phyloP scores from a whole-genome alignment of 2,888 invertebrate species.

The Drosophila pseudotakahashii region DNA sequence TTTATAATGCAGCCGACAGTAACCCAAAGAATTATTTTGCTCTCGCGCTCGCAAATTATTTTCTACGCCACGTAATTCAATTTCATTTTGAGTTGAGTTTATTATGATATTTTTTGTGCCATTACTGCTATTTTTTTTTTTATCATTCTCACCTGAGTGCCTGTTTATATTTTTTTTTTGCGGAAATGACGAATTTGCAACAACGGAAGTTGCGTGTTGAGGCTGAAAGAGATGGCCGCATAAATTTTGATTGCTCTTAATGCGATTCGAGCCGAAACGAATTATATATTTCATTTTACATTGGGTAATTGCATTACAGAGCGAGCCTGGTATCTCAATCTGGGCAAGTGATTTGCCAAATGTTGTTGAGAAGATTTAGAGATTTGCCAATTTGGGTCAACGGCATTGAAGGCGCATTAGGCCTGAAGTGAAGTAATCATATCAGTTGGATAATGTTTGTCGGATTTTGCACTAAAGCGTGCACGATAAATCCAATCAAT shows the following conservation, averaged over 20 bases:
- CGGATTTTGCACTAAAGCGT: background rate
- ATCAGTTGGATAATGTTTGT: constrained; percentile 20
- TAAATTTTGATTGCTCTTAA: constrained; percentile 62
- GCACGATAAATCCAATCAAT: constrained; percentile 21
- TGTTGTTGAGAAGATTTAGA: constrained; percentile 29
- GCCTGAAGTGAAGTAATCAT: constrained; percentile 22
- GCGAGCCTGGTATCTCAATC: constrained; percentile 20
- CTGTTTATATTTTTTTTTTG: constrained; percentile 39
- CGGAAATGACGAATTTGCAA: constrained; percentile 73
- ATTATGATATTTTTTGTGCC: constrained; percentile 16
- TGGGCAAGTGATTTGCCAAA: constrained; percentile 37
- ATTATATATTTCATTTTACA: constrained; percentile 47
- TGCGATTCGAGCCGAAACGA: constrained; percentile 55
- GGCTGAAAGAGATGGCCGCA: constrained; percentile 30
- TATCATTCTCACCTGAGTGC: constrained; percentile 63
- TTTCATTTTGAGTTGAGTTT: constrained; percentile 46
- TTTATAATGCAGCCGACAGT: constrained; percentile 45
- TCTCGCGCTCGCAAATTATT: constrained; percentile 47
- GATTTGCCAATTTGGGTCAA: constrained; percentile 37
- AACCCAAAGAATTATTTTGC: constrained; percentile 42
- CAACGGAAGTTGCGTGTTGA: constrained; percentile 71
- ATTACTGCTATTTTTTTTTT: constrained; percentile 3
- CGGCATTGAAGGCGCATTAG: constrained; percentile 24
- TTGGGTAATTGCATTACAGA: constrained; percentile 41
- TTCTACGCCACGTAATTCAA: constrained; percentile 62